phyloP scores from a whole-genome alignment of 2,113 vertebrate species.

The Melanocharis versteri region DNA sequence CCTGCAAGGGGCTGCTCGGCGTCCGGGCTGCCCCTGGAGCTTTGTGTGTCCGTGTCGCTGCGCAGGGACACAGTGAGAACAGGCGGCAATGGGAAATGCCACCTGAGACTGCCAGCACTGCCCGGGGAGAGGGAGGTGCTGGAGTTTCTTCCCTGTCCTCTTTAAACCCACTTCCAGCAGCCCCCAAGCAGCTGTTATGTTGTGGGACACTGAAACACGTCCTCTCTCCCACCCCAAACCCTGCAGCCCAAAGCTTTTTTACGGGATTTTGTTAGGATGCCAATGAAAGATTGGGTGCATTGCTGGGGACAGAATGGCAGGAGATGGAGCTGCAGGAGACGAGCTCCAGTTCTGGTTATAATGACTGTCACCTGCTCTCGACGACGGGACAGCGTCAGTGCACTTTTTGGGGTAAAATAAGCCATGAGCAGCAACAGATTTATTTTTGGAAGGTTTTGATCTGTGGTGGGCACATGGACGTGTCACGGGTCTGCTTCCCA shows the following conservation, averaged over 20 bases:
- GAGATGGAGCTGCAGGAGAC: not conserved
- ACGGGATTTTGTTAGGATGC: not conserved
- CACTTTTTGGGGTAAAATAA: not conserved
- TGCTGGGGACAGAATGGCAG: not conserved
- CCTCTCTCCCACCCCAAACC: not conserved
- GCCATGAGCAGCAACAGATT: not conserved
- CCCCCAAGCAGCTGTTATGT: rapidly evolving
- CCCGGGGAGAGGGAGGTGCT: not conserved
- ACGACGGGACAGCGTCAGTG: not conserved
- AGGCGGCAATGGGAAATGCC: not conserved
- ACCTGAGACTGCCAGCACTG: not conserved
- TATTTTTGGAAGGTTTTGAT: not conserved
- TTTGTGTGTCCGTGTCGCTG: rapidly evolving
- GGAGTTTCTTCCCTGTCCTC: not conserved
- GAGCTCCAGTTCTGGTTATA: not conserved
- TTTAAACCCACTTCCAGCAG: not conserved
- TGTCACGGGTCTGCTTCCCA: not conserved
- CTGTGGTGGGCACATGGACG: not conserved
- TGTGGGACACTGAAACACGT: not conserved
- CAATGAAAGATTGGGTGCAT: not conserved
- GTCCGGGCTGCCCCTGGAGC: not conserved
- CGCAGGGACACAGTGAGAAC: not conserved
- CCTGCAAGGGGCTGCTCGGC: not conserved
- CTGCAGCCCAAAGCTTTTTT: not conserved
- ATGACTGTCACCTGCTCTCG: not conserved